Percentiles rank a stretch among this genome's conserved stretches.
These are phyloP conservation scores for Tortrix viridana DNA, from an alignment of 2,888 invertebrate species.

Conservation along the genomic window DNA sequence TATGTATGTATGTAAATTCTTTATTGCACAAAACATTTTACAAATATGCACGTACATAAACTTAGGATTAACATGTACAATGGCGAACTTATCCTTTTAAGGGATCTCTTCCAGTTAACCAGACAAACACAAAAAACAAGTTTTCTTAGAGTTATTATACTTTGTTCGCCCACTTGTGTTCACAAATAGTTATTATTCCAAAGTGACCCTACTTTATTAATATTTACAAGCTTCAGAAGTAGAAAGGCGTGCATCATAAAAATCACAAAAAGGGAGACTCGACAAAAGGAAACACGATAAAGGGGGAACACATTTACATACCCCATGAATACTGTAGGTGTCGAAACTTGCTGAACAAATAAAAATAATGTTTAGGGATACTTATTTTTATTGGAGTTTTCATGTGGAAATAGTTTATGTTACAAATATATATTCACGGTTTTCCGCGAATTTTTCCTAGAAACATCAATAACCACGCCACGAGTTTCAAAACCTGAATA, in stretches of 20 bases:
- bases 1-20: no score
- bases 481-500: no score
- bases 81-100: no score
- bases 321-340: slow-evolving; percentile 32
- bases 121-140: no score
- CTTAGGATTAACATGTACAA: no score
- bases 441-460: no score
- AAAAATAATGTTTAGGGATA: slow-evolving; percentile 10
- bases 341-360: slow-evolving; percentile 18
- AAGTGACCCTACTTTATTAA: slow-evolving; percentile 31
- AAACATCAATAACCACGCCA: no score
- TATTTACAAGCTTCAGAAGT: slow-evolving; percentile 34
- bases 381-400: slow-evolving; percentile 2
- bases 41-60: no score
- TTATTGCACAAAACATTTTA: no score
- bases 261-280: slow-evolving; percentile 32
- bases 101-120: no score
- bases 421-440: neutral
- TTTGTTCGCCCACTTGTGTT: neutral
- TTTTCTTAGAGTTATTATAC: no score
- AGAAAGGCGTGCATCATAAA: slow-evolving; percentile 32
- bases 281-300: slow-evolving; percentile 22
- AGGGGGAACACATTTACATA: slow-evolving; percentile 35
- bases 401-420: neutral
- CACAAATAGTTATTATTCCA: slow-evolving; percentile 16